These are phyloP conservation scores for Diarsia mendica DNA, from an alignment of 2,888 invertebrate species.

Conservation along the genomic window DNA sequence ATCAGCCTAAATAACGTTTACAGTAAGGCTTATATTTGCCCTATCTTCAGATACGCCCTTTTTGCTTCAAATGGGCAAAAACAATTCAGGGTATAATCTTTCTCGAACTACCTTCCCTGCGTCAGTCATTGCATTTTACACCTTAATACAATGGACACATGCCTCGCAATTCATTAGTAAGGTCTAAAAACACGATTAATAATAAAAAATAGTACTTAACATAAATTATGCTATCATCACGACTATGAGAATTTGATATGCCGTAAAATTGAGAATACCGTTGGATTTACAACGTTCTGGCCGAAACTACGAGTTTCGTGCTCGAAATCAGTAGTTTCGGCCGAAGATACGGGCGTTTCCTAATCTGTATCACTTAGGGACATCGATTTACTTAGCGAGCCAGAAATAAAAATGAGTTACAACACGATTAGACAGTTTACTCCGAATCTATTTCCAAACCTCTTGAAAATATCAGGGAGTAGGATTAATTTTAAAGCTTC, in stretches of 20 bases:
- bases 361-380: too few species aligned
- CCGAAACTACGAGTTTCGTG: too few species aligned
- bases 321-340: too few species aligned
- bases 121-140: constrained; percentile 11
- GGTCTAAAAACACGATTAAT: constrained; percentile 30
- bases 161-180: not conserved
- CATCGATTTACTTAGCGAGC: too few species aligned
- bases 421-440: too few species aligned
- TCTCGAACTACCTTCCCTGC: not conserved
- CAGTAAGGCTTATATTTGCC: not conserved
- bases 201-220: constrained; percentile 49
- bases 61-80: not conserved
- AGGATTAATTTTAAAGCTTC: too few species aligned
- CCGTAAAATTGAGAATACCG: not conserved
- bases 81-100: not conserved
- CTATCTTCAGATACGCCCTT: not conserved
- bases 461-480: too few species aligned
- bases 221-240: constrained; percentile 60
- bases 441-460: too few species aligned
- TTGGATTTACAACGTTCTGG: not conserved
- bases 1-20: not conserved
- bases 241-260: not conserved
- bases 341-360: too few species aligned
- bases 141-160: not conserved
- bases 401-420: too few species aligned